Percentiles rank a stretch among this genome's conserved stretches.
These are phyloP conservation scores for Myotis pilosus DNA, from an alignment of 2,797 vertebrate genomes.

Conservation along the genomic window DNA sequence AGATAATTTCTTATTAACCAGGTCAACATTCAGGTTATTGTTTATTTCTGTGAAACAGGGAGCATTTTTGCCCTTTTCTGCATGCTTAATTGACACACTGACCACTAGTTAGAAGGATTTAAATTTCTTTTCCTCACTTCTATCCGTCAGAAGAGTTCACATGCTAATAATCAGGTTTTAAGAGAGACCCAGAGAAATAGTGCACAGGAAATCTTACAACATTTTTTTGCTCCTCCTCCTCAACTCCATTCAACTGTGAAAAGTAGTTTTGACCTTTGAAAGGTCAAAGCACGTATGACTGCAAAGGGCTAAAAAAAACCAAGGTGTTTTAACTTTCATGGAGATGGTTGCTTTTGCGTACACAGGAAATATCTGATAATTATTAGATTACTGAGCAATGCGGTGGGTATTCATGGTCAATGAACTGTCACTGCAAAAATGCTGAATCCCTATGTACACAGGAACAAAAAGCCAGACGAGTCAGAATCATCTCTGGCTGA, in stretches of 20 bases:
- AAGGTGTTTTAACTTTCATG: slow-evolving; percentile 78
- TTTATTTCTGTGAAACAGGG: neutral
- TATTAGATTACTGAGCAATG: slow-evolving; percentile 78
- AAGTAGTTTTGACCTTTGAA: slow-evolving; percentile 75
- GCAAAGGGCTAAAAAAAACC: slow-evolving; percentile 53
- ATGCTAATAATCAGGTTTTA: slow-evolving; percentile 27
- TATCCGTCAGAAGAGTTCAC: slow-evolving; percentile 42
- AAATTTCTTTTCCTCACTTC: slow-evolving; percentile 46
- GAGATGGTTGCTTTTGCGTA: slow-evolving; percentile 75
- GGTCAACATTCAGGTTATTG: slow-evolving; percentile 35
- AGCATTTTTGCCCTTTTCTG: neutral
- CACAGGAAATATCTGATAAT: slow-evolving; percentile 82
- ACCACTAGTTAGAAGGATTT: neutral
- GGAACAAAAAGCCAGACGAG: slow-evolving; percentile 69
- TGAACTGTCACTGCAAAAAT: slow-evolving; percentile 83
- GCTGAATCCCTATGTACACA: slow-evolving; percentile 40
- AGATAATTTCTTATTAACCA: slow-evolving; percentile 2
- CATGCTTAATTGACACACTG: slow-evolving; percentile 26
- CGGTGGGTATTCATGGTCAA: slow-evolving; percentile 83
- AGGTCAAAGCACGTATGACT: slow-evolving; percentile 74
- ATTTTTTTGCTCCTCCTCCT: neutral
- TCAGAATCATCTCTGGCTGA: slow-evolving; percentile 61
- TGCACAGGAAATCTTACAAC: slow-evolving; percentile 47
- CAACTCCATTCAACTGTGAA: slow-evolving; percentile 47
- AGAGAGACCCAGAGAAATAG: neutral